Conservation (phyloP, 2,113 vertebrate genomes). For the Aplodontia rufa region DNA sequence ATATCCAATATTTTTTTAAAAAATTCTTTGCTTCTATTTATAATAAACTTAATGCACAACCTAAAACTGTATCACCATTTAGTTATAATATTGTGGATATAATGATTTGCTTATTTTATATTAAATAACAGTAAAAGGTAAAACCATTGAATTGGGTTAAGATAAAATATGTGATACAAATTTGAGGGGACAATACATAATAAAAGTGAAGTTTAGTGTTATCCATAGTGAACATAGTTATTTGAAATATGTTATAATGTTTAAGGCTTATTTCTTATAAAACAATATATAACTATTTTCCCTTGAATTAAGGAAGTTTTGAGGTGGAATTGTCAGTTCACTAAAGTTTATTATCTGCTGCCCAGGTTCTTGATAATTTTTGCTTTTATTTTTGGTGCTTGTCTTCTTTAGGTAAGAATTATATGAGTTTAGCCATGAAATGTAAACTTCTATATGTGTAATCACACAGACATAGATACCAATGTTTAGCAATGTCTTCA, state of each 20-base stretch:
- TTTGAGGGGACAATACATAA: not conserved
- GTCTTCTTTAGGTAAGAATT: not conserved
- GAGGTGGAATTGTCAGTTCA: not conserved
- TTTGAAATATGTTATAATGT: not conserved
- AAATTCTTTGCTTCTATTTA: not conserved
- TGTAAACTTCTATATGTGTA: not conserved
- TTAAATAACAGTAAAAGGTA: not conserved
- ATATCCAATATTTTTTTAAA: not conserved
- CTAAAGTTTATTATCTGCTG: not conserved
- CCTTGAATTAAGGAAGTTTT: not conserved
- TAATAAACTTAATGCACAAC: not conserved
- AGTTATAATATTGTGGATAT: not conserved
- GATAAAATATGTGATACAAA: not conserved
- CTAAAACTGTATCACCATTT: not conserved
- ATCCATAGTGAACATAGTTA: not conserved
- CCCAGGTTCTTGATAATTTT: not conserved
- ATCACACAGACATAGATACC: accelerated
- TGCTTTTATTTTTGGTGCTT: too few relatives aligned
- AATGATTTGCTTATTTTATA: not conserved
- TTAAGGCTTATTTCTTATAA: not conserved
- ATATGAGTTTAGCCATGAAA: not conserved
- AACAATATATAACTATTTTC: not conserved
- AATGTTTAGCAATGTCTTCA: not conserved
- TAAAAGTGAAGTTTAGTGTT: not conserved
- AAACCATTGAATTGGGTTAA: not conserved